Evolutionary conservation across 2,888 invertebrate species (phyloP).

Genomic region (Aphidoletes aphidimyza): DNA sequence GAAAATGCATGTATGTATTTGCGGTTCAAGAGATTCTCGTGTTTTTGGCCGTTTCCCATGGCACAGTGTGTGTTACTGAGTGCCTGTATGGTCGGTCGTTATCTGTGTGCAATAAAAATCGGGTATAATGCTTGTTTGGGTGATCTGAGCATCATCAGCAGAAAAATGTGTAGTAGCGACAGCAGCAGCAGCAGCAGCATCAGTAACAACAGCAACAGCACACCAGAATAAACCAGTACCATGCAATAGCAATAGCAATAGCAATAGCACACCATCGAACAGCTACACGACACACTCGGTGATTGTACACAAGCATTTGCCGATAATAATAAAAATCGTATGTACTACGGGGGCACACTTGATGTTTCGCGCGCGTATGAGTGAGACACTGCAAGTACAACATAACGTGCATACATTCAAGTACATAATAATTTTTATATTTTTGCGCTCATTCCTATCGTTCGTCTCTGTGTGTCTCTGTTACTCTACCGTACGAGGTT

Average conservation of each 20-base stretch:
- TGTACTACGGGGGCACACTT: constrained; percentile 35
- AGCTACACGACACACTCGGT: constrained; percentile 40
- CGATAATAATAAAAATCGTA: constrained; percentile 47
- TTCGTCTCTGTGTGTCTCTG: neutral
- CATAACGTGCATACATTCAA: constrained; percentile 48
- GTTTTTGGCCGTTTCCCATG: constrained; percentile 36
- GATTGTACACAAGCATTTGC: constrained; percentile 49
- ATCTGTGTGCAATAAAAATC: constrained; percentile 43
- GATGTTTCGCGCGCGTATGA: constrained; percentile 43
- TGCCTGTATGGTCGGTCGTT: constrained; percentile 33
- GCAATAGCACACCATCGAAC: neutral
- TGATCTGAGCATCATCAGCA: constrained; percentile 49
- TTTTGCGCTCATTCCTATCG: neutral
- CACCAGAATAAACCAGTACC: neutral
- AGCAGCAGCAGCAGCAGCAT: neutral
- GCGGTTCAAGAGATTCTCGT: constrained; percentile 31
- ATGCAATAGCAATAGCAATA: neutral
- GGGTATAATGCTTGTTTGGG: constrained; percentile 51
- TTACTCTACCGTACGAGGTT: neutral
- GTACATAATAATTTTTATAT: constrained; percentile 52
- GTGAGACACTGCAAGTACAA: constrained; percentile 44
- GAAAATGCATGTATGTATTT: constrained; percentile 49
- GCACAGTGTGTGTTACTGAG: constrained; percentile 41
- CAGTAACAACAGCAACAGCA: neutral
- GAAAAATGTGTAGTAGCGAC: neutral